Percentiles rank a stretch among this genome's conserved stretches.
These are phyloP conservation scores for Meteorus cinctellus DNA, from an alignment of 2,888 invertebrate species.

Conservation along the genomic window DNA sequence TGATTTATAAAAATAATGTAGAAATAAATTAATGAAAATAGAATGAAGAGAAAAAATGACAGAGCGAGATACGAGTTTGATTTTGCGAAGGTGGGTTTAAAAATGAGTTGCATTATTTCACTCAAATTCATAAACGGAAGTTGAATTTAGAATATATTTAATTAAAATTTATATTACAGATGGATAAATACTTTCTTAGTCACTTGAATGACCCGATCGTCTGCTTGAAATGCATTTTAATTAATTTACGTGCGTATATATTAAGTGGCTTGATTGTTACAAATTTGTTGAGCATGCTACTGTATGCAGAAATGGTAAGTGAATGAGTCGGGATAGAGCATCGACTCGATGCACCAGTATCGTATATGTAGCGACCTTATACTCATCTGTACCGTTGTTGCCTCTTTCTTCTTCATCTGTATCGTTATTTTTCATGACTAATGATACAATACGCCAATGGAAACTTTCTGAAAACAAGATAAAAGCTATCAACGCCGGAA, in stretches of 20 bases:
- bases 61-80: background rate
- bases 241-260: constrained; percentile 47
- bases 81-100: background rate
- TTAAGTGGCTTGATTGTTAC: constrained; percentile 60
- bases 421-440: background rate
- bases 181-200: background rate
- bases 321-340: constrained; percentile 6
- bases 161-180: background rate
- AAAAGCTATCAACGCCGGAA: constrained; percentile 14
- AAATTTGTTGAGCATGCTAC: constrained; percentile 52
- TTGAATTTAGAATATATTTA: background rate
- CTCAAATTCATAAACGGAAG: background rate
- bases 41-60: background rate
- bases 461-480: constrained; percentile 12
- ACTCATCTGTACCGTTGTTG: background rate
- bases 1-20: background rate
- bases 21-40: background rate
- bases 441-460: constrained; percentile 2
- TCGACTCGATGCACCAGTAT: background rate
- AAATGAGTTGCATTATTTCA: background rate
- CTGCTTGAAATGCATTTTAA: constrained; percentile 31
- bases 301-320: constrained; percentile 18
- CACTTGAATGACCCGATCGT: constrained; percentile 15
- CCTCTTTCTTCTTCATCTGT: background rate
- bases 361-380: background rate